Conservation (phyloP, 2,797 vertebrate species). For the Acipenser oxyrinchus region DNA sequence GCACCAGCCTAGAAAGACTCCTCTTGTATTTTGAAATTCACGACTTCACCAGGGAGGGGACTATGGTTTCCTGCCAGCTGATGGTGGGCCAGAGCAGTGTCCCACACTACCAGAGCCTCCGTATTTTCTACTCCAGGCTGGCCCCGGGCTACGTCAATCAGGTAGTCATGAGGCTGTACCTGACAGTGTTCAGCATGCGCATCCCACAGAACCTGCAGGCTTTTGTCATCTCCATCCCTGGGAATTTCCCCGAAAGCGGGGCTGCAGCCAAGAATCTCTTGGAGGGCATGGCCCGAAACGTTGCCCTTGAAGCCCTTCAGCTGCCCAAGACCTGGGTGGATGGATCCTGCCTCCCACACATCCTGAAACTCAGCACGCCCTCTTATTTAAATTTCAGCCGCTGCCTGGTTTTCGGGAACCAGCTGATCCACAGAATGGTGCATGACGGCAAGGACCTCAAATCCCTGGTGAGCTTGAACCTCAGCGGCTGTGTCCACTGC, state of each 20-base stretch:
- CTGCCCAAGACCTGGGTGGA: conserved; percentile 88
- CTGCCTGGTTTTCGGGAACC: conserved; percentile 72
- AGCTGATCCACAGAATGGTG: conserved; percentile 67
- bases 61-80: conserved; percentile 81
- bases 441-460: conserved; percentile 68
- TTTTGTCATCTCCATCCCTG: conserved; percentile 86
- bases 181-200: conserved; percentile 85
- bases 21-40: conserved; percentile 88
- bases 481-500: conserved; percentile 80
- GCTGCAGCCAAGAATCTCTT: conserved; percentile 67
- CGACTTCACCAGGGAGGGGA: conserved; percentile 78
- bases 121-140: conserved; percentile 82
- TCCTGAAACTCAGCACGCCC: conserved; percentile 78
- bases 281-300: conserved; percentile 65
- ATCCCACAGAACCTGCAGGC: conserved; percentile 79
- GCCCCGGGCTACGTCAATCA: conserved; percentile 87
- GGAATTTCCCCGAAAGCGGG: conserved; percentile 68
- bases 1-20: conserved; percentile 76
- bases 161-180: conserved; percentile 85
- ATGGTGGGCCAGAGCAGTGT: conserved; percentile 97
- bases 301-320: conserved; percentile 79
- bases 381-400: conserved; percentile 88
- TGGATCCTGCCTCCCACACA: conserved; percentile 68
- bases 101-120: conserved; percentile 88
- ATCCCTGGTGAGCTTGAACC: conserved; percentile 78